Evolutionary conservation across 2,888 invertebrate species (phyloP), one percentile per base, ranked within the genome.

Genomic region (Aphelenchoides bicaudatus): DNA sequence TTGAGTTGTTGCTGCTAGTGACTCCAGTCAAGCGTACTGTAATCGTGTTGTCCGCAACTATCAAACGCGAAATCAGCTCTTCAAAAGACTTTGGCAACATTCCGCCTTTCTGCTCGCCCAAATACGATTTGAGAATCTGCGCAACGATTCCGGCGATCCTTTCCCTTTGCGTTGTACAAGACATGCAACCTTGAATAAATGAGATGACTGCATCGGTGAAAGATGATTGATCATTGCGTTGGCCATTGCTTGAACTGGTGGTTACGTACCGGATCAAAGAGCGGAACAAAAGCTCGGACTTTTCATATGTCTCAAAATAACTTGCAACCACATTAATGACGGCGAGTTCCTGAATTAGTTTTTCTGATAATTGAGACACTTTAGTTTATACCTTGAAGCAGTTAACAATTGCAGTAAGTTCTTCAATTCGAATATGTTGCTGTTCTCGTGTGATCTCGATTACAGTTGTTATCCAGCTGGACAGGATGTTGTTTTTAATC

Each of bases 71-170:
- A 68, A 62, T 23, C 29, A 70, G 46, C 10, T 63, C 60, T 52
- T 85, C 78, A 88, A 72, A 34, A 10, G 52, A 38, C 21, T 51
- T 39, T 23, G 52, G 52, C 38, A 51, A 30, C 21, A 8, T 19
- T 21, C 37, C 8, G 10, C 52, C 56, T 56, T 58, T 58, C 58
- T 6, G 58, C 27, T 13, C 28, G 16, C 25, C 16, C 27, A 50
- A 27, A 13, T 25, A 29, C 59, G 88, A 38, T 19, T 28, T 89
- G 83, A 78, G 89, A 83, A 59, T 86, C 85, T 66, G 49, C 38
- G 60, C 62, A 29, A 63, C 19, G 27, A 55, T 51, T 13, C 23
- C 25, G 25, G 64, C 63, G 27, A 66, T 37, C 28, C 52, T 38
- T 4, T 43, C 38, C 2, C 66, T 55, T 43, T 63, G 62, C 1